Base-by-base conservation (phyloP, 2,797 vertebrate species). In the Neosilurus hyrtlii region DNA sequence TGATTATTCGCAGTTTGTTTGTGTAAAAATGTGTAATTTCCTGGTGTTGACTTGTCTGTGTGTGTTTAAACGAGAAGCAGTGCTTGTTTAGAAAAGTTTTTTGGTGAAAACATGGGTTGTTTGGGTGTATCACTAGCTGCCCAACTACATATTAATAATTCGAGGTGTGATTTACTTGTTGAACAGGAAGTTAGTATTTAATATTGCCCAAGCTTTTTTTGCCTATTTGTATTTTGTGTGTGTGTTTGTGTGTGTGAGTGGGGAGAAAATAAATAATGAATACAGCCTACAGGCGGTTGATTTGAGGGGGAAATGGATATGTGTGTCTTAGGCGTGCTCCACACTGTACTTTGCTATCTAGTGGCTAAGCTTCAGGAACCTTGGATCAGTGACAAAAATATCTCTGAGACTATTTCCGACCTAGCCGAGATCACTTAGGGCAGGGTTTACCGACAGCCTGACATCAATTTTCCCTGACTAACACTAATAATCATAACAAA, bases 261-360 rank as follows among this genome's bases (percentile, higher is more conserved):
- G 16, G 24, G 75, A 9, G 37, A 51, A 51, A 49, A 24, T 77
- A 49, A 77, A 77, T 77, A 62, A 62, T 77, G 16, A 77, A 76
- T 15, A 56, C 5, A 30, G 24, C 24, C 26, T 22, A 16, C 26
- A 63, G 75, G 22, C 20, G 24, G 20, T 62, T 11, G 11, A 9
- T 77, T 16, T 15, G 14, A 16, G 2, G 1, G 4, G n/a, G 22
- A 59, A 37, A 22, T 61, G 30, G 56, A 59, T 57, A n/a, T 68
- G 2, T 63, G 59, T 16, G 9, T 63, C 0, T 43, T 18, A 62
- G 35, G 8, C 51, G 37, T 26, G 15, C 14, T 8, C 9, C 63
- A 1, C 15, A 18, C 18, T 37, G 8, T 51, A n/a, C 43, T 70
- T 10, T 14, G 5, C 30, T 57, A 57, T 75, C 10, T 57, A 12